A percentile compares a stretch with the other conserved stretches of the same genome.
These are phyloP conservation scores for Invenusta paracnida DNA, from an alignment of 2,888 invertebrate species.

Conservation along the genomic window DNA sequence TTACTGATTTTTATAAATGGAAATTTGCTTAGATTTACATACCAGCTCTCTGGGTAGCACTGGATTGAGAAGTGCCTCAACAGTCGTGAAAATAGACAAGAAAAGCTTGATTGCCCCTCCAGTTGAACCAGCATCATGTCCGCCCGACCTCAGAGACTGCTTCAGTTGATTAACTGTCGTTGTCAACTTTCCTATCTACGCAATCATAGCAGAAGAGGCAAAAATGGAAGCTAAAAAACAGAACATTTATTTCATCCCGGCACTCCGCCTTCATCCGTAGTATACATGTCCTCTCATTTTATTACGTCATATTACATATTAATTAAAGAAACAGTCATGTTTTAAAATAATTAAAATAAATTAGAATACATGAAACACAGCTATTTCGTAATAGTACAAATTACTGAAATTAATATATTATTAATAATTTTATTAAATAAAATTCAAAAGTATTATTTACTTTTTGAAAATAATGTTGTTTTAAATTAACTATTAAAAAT, in stretches of 20 bases:
- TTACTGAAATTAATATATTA: too few species aligned
- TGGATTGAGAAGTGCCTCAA: background rate
- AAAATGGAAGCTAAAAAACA: conserved; percentile 21
- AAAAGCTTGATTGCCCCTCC: conserved; percentile 5
- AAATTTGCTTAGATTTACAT: background rate
- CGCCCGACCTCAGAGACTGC: background rate
- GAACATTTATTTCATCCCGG: background rate
- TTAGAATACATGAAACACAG: too few species aligned
- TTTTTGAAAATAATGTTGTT: too few species aligned
- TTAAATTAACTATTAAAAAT: too few species aligned
- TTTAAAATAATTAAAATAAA: too few species aligned
- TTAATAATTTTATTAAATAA: too few species aligned
- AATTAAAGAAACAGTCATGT: too few species aligned
- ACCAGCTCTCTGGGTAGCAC: background rate
- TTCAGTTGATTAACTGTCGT: background rate
- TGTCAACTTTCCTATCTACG: background rate
- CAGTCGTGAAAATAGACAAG: background rate
- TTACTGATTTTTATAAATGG: background rate
- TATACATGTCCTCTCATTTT: too few species aligned
- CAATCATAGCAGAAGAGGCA: background rate
- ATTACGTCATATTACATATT: too few species aligned
- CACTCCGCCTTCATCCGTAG: too few species aligned
- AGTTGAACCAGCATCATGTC: background rate
- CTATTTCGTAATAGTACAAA: too few species aligned
- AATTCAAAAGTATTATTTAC: too few species aligned